phyloP scores from a whole-genome alignment of 2,797 vertebrate species.

The Kryptopterus vitreolus region DNA sequence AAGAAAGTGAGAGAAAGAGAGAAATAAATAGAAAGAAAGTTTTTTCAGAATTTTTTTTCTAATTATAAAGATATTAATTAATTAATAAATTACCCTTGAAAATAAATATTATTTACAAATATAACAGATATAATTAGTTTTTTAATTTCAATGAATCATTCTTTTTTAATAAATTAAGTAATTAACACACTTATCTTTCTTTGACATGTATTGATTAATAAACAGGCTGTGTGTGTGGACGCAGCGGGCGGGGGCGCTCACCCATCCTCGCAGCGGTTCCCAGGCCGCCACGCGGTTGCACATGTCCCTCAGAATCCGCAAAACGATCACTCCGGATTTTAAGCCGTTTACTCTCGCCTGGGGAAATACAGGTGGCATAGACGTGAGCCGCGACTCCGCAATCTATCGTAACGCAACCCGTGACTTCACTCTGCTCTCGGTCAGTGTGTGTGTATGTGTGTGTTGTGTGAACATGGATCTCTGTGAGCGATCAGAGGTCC shows the following conservation, averaged over 20 bases:
- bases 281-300: constrained; percentile 94
- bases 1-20: too few relatives aligned
- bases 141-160: too few relatives aligned
- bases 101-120: too few relatives aligned
- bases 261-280: constrained; percentile 97
- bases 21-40: too few relatives aligned
- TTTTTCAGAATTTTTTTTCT: too few relatives aligned
- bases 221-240: too few relatives aligned
- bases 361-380: constrained; percentile 65
- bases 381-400: constrained; percentile 5
- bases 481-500: constrained; percentile 34
- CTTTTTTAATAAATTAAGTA: too few relatives aligned
- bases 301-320: constrained; percentile 96
- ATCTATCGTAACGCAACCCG: constrained; percentile 17
- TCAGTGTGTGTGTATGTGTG: constrained; percentile 13
- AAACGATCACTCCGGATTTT: constrained; percentile 98
- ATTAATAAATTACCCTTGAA: too few relatives aligned
- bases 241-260: constrained; percentile 70
- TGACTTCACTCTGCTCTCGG: constrained; percentile 17
- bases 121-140: too few relatives aligned
- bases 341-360: constrained; percentile 98
- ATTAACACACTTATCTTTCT: too few relatives aligned
- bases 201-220: too few relatives aligned
- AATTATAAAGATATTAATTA: too few relatives aligned
- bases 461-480: constrained; percentile 7